Evolutionary conservation across 2,113 vertebrate species (phyloP), one percentile per base, ranked within the genome.

Genomic region (Ploceus nigricollis): DNA sequence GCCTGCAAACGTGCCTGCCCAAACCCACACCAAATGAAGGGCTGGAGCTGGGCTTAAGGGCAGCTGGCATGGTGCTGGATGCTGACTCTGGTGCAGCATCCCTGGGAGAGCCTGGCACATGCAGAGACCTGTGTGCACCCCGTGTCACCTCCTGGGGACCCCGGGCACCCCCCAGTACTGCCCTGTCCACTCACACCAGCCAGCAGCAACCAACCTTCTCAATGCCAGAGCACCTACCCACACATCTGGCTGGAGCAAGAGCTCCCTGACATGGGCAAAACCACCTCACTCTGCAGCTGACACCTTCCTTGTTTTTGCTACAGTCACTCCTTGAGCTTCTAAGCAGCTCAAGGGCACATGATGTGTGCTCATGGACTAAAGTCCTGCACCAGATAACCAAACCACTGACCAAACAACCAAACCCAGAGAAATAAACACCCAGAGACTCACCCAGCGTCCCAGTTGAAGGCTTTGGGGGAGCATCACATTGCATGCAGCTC

Each of bases 311-410:
- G 2, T 23, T 73, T 17, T 54, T 25, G 7, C 30, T 3, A 2
- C 37, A 31, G n/a, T 2, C 68, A 2, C 64, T 20, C 54, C 63
- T 30, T 2, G 13, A 45, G 48, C 39, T 72, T 31, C 72, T 5
- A 1, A 45, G 39, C 40, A 28, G 23, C 10, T 8, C 53, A 23
- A 3, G 39, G 19, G 11, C 53, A 30, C 8, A 1, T 0, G 1
- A 24, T 1, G 39, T 0, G 2, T 2, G 3, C 42, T 8, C 10
- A 0, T 0, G 8, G 42, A 12, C 65, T 15, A 4, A n/a, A 37
- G 13, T 10, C 24, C 14, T 0, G 7, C 31, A 6, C 8, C 66
- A n/a, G 53, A 6, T 1, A 35, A 37, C 11, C 8, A 10, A 23
- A 25, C 15, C 28, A 30, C 11, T 0, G 7, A 35, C 20, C 61